Conservation (phyloP, 2,888 invertebrate genomes). For the Mycalesis mineus region DNA sequence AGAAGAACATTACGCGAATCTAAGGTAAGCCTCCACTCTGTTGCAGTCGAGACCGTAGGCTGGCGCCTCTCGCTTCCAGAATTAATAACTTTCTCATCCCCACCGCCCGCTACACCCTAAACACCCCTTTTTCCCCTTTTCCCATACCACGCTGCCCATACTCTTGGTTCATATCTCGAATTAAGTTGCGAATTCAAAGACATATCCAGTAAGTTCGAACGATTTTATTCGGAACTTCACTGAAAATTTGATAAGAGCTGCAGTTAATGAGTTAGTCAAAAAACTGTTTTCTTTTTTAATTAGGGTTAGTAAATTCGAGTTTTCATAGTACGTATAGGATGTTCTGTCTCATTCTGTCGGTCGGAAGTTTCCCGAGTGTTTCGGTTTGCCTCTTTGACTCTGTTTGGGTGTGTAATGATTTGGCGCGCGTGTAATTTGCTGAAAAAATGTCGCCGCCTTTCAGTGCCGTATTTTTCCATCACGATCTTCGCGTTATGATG, state of each 20-base stretch:
- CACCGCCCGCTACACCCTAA: conserved; percentile 40
- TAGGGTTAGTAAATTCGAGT: conserved; percentile 37
- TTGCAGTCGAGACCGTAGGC: conserved; percentile 72
- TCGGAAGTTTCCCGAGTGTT: conserved; percentile 71
- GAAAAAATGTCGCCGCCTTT: conserved; percentile 66
- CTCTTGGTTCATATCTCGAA: conserved; percentile 42
- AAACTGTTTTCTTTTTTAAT: background rate
- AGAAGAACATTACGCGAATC: conserved; percentile 67
- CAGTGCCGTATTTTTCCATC: conserved; percentile 45
- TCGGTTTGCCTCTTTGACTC: conserved; percentile 76
- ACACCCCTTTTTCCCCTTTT: conserved; percentile 39
- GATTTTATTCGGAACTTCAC: background rate
- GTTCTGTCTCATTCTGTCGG: conserved; percentile 55
- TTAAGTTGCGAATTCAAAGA: conserved; percentile 30
- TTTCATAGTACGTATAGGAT: conserved; percentile 42
- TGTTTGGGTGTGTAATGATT: conserved; percentile 77
- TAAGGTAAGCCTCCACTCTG: conserved; percentile 69
- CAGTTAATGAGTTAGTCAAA: background rate
- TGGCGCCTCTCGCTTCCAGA: conserved; percentile 74
- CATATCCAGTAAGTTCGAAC: background rate
- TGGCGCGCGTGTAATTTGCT: conserved; percentile 69
- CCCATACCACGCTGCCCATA: conserved; percentile 40
- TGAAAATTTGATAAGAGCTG: background rate
- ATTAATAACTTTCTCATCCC: conserved; percentile 74
- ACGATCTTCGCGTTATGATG: conserved; percentile 50